Conservation (phyloP, 2,888 invertebrate species). For the Drosophila nigritarsus region DNA sequence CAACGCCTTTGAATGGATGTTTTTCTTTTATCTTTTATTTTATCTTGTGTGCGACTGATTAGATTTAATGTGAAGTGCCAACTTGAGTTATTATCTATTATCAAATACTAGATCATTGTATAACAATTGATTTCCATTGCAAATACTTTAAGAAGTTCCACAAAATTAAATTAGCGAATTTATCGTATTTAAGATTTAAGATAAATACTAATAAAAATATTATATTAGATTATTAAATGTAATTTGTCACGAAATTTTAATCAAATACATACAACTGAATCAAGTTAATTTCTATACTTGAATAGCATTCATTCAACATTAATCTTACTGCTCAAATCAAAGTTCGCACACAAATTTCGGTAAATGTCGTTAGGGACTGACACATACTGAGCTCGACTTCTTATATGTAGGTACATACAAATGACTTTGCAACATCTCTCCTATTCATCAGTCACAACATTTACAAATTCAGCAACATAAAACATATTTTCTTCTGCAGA, state of each 20-base stretch:
- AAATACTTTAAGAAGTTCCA: background rate
- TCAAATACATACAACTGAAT: background rate
- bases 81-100: constrained; percentile 49
- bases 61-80: constrained; percentile 34
- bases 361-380: constrained; percentile 9
- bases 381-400: constrained; percentile 2
- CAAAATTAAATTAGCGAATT: background rate
- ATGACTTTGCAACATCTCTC: constrained; percentile 28
- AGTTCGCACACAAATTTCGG: constrained; percentile 5
- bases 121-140: constrained; percentile 7
- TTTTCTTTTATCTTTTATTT: constrained; percentile 2
- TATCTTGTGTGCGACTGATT: constrained; percentile 33
- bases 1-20: constrained; percentile 27
- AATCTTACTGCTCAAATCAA: background rate
- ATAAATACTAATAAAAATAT: background rate
- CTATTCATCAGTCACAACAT: constrained; percentile 72
- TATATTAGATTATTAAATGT: background rate
- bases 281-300: background rate
- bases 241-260: background rate
- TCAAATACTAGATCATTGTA: constrained; percentile 15
- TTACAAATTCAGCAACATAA: constrained; percentile 73
- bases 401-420: constrained; percentile 5
- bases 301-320: background rate
- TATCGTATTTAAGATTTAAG: background rate
- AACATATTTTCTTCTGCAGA: constrained; percentile 71